Conservation (phyloP, 2,888 invertebrate genomes). For the Spisula subtruncata region DNA sequence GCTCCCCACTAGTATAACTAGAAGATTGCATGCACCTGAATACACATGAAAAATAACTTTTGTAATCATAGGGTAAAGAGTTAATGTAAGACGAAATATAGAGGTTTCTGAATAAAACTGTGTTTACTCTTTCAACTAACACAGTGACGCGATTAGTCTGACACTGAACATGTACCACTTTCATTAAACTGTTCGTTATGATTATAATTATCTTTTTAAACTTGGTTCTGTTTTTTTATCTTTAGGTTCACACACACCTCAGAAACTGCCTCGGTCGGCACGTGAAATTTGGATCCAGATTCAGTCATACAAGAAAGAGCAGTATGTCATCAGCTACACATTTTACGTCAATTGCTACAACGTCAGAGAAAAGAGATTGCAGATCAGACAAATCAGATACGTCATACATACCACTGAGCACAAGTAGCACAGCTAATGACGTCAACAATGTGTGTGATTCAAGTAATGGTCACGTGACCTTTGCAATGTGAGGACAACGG, state of each 20-base stretch:
- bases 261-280: conserved; percentile 53
- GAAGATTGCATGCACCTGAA: too few relatives aligned
- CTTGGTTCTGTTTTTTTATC: background rate
- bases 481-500: conserved; percentile 34
- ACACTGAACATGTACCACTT: background rate
- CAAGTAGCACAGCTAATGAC: conserved; percentile 65
- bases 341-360: conserved; percentile 56
- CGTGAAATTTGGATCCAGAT: conserved; percentile 40
- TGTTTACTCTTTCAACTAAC: background rate
- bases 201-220: too few relatives aligned
- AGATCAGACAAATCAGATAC: conserved; percentile 56
- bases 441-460: conserved; percentile 30
- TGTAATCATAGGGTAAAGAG: background rate
- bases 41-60: background rate
- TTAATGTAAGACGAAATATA: background rate
- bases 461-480: conserved; percentile 66
- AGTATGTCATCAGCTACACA: conserved; percentile 69
- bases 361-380: conserved; percentile 40
- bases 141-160: background rate
- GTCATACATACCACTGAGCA: conserved; percentile 68
- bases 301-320: conserved; percentile 50
- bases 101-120: background rate
- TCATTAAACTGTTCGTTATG: too few relatives aligned
- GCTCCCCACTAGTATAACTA: too few relatives aligned
- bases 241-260: conserved; percentile 62